phyloP scores from a whole-genome alignment of 2,797 vertebrate species.

The Xenentodon cancila region DNA sequence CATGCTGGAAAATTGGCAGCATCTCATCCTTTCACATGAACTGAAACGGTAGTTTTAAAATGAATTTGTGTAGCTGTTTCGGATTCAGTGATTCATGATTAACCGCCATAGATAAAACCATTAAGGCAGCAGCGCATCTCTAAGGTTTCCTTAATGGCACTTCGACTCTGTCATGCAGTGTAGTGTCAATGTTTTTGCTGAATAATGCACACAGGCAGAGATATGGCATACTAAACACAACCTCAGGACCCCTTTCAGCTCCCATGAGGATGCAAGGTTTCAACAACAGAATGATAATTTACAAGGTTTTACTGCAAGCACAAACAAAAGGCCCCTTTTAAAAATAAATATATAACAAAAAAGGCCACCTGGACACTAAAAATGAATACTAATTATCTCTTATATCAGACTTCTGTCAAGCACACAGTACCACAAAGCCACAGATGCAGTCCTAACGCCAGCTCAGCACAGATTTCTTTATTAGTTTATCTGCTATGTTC shows the following conservation, averaged over 20 bases:
- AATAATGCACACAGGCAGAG: conserved; percentile 44
- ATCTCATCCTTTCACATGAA: conserved; percentile 1
- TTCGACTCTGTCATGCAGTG: conserved; percentile 9
- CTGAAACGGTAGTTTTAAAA: not conserved
- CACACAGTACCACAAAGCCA: too few species aligned
- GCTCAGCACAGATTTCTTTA: too few species aligned
- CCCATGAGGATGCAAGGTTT: conserved; percentile 3
- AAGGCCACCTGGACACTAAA: too few species aligned
- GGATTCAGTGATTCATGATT: not conserved
- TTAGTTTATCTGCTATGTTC: too few species aligned
- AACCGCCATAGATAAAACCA: not conserved
- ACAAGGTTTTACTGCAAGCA: conserved; percentile 7
- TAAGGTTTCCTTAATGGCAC: conserved; percentile 2
- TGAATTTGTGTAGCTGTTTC: not conserved
- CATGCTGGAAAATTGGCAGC: conserved; percentile 5
- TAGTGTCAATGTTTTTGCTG: conserved; percentile 28
- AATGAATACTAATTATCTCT: too few species aligned
- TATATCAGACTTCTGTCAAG: too few species aligned
- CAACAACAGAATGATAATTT: conserved; percentile 18
- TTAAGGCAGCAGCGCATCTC: conserved; percentile 8
- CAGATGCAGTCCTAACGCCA: too few species aligned
- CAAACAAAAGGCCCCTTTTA: not conserved
- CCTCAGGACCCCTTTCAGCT: conserved; percentile 15
- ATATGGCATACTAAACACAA: conserved; percentile 34
- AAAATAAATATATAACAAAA: too few species aligned